Evolutionary conservation across 2,113 vertebrate species (phyloP).

Genomic region (Elephas maximus): DNA sequence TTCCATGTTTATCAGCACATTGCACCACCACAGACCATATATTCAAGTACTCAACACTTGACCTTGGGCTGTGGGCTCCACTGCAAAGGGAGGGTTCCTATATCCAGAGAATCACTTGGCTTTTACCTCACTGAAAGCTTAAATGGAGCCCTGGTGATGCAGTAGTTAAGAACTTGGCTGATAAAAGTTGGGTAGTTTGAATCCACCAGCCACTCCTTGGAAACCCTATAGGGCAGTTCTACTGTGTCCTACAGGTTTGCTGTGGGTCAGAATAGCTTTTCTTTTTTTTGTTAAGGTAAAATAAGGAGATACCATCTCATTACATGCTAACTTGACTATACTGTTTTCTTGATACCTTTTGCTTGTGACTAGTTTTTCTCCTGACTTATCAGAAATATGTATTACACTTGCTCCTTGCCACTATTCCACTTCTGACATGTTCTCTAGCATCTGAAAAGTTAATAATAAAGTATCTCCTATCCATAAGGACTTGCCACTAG

Average conservation of each 20-base stretch:
- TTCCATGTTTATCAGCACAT: neutral
- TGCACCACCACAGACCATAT: accelerated
- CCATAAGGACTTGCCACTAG: neutral
- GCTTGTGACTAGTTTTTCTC: neutral
- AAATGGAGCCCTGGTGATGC: too few species aligned
- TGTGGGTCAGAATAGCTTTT: too few species aligned
- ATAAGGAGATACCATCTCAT: neutral
- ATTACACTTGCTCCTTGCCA: neutral
- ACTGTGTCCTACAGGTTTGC: too few species aligned
- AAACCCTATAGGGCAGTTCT: too few species aligned
- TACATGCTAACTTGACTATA: neutral
- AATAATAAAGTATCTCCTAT: neutral
- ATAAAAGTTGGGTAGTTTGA: too few species aligned
- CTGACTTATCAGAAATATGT: neutral
- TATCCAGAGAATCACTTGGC: neutral
- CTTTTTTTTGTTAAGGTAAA: neutral
- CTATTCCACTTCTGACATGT: neutral
- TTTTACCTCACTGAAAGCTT: neutral
- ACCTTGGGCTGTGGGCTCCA: neutral
- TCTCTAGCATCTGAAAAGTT: conserved; percentile 1
- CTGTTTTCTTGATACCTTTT: neutral
- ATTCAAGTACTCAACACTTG: neutral
- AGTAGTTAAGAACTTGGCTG: too few species aligned
- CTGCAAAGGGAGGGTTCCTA: neutral
- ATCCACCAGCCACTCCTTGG: too few species aligned